Conservation (phyloP, 1,140 invertebrate genomes). For the Coptotermes formosanus region DNA sequence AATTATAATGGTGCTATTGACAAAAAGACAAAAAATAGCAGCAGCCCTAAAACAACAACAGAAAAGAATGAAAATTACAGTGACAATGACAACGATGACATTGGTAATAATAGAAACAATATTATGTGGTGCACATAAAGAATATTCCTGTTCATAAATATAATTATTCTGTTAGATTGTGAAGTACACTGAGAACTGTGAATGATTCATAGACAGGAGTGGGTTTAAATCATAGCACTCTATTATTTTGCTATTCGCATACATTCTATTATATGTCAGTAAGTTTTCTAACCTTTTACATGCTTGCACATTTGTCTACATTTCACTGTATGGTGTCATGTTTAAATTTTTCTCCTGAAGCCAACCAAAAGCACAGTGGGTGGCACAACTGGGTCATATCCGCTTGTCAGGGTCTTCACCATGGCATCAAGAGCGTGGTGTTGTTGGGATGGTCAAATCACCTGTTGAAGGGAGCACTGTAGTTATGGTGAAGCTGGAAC, state of each 20-base stretch:
- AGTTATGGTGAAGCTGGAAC: slow-evolving; percentile 76
- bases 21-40: too few species aligned
- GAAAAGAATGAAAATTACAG: too few species aligned
- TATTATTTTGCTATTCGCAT: neutral
- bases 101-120: too few species aligned
- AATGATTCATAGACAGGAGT: too few species aligned
- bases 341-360: slow-evolving; percentile 49
- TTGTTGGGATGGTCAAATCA: slow-evolving; percentile 85
- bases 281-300: neutral
- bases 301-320: neutral
- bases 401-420: slow-evolving; percentile 74
- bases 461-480: slow-evolving; percentile 84
- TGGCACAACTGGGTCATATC: slow-evolving; percentile 72
- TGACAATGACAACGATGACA: too few species aligned
- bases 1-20: too few species aligned
- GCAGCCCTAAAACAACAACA: too few species aligned
- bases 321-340: neutral
- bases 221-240: neutral
- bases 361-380: slow-evolving; percentile 82
- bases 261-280: neutral
- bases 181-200: too few species aligned
- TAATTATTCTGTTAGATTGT: too few species aligned
- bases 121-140: too few species aligned
- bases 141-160: too few species aligned
- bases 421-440: slow-evolving; percentile 82